phyloP scores from a whole-genome alignment of 2,113 vertebrate species.

The Leucopternis melanops region DNA sequence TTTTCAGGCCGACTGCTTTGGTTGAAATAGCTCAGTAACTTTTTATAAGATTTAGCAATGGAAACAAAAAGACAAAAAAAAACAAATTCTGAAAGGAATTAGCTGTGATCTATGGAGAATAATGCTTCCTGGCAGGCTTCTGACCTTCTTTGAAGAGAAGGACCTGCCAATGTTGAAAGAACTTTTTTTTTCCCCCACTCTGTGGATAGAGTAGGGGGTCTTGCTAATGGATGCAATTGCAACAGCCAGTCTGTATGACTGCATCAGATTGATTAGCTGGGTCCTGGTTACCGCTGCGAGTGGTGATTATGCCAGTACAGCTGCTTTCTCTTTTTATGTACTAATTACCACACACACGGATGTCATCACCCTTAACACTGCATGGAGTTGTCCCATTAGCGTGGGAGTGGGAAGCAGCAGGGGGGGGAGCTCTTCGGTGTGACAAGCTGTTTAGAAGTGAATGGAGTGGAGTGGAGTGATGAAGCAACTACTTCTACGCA shows the following conservation, averaged over 20 bases:
- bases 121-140: not conserved
- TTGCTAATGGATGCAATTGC: constrained; percentile 45
- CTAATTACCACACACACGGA: constrained; percentile 45
- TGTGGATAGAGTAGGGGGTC: constrained; percentile 34
- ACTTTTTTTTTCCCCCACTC: not conserved
- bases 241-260: constrained; percentile 28
- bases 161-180: not conserved
- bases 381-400: constrained; percentile 53
- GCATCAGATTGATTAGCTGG: constrained; percentile 53
- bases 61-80: not conserved
- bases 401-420: constrained; percentile 48
- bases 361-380: constrained; percentile 58
- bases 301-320: constrained; percentile 51
- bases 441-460: constrained; percentile 34
- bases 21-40: not conserved
- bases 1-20: not conserved
- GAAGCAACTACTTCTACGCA: not conserved
- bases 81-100: not conserved
- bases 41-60: not conserved
- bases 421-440: constrained; percentile 14
- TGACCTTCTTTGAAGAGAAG: constrained; percentile 2
- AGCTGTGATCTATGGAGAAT: not conserved
- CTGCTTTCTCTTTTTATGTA: constrained; percentile 48
- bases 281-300: constrained; percentile 50
- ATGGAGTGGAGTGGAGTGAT: not conserved